Evolutionary conservation across 2,888 invertebrate genomes (phyloP).

Genomic region (Zygaena filipendulae): DNA sequence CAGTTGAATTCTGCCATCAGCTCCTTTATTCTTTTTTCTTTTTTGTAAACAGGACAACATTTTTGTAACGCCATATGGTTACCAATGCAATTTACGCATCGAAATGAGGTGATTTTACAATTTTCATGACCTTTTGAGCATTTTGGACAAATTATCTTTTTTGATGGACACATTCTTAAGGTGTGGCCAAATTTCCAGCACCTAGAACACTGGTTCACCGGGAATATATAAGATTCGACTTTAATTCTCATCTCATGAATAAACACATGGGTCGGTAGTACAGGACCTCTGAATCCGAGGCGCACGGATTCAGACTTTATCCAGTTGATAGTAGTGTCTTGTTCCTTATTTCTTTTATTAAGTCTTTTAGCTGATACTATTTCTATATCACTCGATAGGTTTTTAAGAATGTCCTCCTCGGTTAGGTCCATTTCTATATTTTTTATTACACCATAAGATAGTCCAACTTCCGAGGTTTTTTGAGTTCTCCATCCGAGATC

Average conservation of each 20-base stretch:
- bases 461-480: slow-evolving; percentile 7
- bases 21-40: slow-evolving; percentile 15
- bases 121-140: slow-evolving; percentile 12
- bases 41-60: slow-evolving; percentile 13
- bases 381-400: slow-evolving; percentile 1
- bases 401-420: slow-evolving; percentile 8
- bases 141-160: slow-evolving; percentile 13
- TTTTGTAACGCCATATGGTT: slow-evolving; percentile 14
- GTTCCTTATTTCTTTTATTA: slow-evolving; percentile 4
- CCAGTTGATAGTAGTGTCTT: slow-evolving; percentile 6
- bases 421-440: slow-evolving; percentile 10
- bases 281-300: slow-evolving; percentile 10
- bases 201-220: slow-evolving; percentile 14
- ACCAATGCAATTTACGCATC: slow-evolving; percentile 15
- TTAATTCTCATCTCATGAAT: slow-evolving; percentile 12
- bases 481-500: slow-evolving; percentile 8
- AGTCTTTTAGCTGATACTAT: slow-evolving; percentile 8
- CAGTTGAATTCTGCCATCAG: slow-evolving; percentile 17
- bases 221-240: slow-evolving; percentile 16
- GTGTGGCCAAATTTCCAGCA: slow-evolving; percentile 13
- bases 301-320: slow-evolving; percentile 6
- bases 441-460: slow-evolving; percentile 12
- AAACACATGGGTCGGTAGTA: slow-evolving; percentile 11
- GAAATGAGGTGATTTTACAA: slow-evolving; percentile 9
- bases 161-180: slow-evolving; percentile 7